These are phyloP conservation scores for Aphyosemion australe DNA, from an alignment of 2,113 vertebrate genomes.

Conservation along the genomic window DNA sequence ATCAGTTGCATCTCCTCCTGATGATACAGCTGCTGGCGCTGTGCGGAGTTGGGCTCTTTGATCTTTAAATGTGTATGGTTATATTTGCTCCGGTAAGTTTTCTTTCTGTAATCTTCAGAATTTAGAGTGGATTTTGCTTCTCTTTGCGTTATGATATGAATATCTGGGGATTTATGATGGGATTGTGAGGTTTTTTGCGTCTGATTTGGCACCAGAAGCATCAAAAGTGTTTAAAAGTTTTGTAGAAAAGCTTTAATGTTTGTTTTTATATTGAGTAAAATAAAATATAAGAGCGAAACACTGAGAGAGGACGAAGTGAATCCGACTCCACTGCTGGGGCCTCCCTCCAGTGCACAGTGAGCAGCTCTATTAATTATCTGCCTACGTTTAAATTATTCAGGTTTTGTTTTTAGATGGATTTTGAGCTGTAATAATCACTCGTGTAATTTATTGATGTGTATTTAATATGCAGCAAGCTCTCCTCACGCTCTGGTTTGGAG, in stretches of 20 bases:
- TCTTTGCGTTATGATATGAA: too few relatives aligned
- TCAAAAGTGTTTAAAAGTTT: too few relatives aligned
- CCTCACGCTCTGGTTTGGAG: neutral
- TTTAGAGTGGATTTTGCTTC: neutral
- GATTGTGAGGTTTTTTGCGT: neutral
- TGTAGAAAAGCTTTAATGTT: too few relatives aligned
- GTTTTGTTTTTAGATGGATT: constrained; percentile 60
- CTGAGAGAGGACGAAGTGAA: too few relatives aligned
- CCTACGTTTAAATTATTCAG: constrained; percentile 74
- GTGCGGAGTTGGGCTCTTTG: constrained; percentile 40
- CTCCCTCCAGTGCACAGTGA: constrained; percentile 63
- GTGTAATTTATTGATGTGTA: constrained; percentile 49
- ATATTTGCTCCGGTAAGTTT: constrained; percentile 80
- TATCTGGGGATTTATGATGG: neutral
- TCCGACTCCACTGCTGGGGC: constrained; percentile 45
- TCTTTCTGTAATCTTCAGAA: neutral
- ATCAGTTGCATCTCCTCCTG: constrained; percentile 37
- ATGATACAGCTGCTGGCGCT: constrained; percentile 41
- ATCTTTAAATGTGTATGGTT: constrained; percentile 82
- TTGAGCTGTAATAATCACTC: constrained; percentile 40
- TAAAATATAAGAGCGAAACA: neutral
- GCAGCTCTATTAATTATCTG: constrained; percentile 61
- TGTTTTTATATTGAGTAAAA: neutral
- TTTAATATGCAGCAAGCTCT: constrained; percentile 34
- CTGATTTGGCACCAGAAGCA: too few relatives aligned